Base-by-base conservation (phyloP, 1,140 invertebrate species). In the Atta colombica region DNA sequence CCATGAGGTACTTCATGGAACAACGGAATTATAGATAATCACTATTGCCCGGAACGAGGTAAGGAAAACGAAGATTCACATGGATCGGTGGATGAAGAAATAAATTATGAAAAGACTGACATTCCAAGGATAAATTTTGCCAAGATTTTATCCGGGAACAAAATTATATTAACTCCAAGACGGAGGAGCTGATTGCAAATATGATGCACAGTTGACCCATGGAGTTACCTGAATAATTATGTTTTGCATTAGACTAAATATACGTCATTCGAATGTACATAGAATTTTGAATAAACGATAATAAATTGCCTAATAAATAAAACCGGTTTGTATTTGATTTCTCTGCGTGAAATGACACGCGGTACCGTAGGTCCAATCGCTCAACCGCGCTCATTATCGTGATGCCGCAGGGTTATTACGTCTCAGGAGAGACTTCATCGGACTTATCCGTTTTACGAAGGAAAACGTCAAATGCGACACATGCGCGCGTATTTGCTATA, bases 1-100 rank as follows among this genome's bases (percentile, higher is more conserved):
- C 72, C 80, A 63, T 25, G 80, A 61, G 28, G 31, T 68, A 51
- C 55, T n/a, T 55, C 28, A 14, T 18, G 45, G 80, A 39, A 75
- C 80, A 84, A 84, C 45, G 71, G 55, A 84, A 84, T 84, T 84
- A 75, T 49, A 60, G 69, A 61, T 84, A 84, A 84, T 84, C 80
- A 25, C 68, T 51, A 82, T 74, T 55, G 69, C 68, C 25, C 55
- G 69, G 39, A 61, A 28, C 35, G 31, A 35, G n/a, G 78, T 16
- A 58, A 61, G 69, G 39, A 39, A 51, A 75, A 35, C 55, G 25
- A 84, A 61, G 69, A 61, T 45, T n/a, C 39, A 31, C 80, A 55
- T 51, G 45, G 35, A 39, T 39, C 35, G 35, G 7, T 39, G 35
- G 58, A 80, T 69, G 77, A 74, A 84, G 80, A 74, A 82, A 82